Evolutionary conservation across 2,797 vertebrate species (phyloP), one percentile per base, ranked within the genome.

Genomic region (Lagodon rhomboides): DNA sequence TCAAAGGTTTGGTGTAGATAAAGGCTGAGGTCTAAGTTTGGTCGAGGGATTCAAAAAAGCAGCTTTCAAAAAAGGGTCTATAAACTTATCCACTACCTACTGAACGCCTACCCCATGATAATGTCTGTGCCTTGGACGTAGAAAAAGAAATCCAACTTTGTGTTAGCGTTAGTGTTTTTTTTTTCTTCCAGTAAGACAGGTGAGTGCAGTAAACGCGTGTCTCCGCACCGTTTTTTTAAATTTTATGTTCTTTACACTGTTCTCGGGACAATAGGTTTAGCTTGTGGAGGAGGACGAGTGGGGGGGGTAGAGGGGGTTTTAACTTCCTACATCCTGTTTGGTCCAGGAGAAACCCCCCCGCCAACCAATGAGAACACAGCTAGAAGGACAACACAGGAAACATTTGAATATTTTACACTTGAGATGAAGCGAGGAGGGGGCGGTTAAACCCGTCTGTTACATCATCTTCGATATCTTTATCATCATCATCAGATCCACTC

Each of bases 41-140:
- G 75, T 88, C 17, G 22, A 85, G 63, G 82, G 79, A 79, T 78
- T 82, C 17, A 60, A 67, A 88, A 34, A 77, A 90, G 87, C 80
- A 91, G 87, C 89, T 84, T 86, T 85, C 64, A 74, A 68, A 49
- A 49, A 65, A 68, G 77, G 55, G 30, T 84, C 27, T 72, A 72
- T 69, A 83, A 79, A 74, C 85, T 69, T 63, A 75, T 68, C 86
- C 46, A 38, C 73, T 65, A 80, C 73, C 75, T 68, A 63, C 87
- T 79, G 81, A 65, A 81, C 64, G 16, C 67, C 68, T 55, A 54
- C 59, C 59, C 66, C 78, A 91, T 93, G 94, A 95, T 95, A 94
- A 95, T 93, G 91, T 87, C 94, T 95, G 94, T 95, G 95, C 94
- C 94, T 95, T 91, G 76, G 85, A 89, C 82, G 85, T 87, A 85